Percentiles rank a stretch among this genome's conserved stretches.
phyloP scores from a whole-genome alignment of 2,113 vertebrate species.

The Hydrolagus affinis region DNA sequence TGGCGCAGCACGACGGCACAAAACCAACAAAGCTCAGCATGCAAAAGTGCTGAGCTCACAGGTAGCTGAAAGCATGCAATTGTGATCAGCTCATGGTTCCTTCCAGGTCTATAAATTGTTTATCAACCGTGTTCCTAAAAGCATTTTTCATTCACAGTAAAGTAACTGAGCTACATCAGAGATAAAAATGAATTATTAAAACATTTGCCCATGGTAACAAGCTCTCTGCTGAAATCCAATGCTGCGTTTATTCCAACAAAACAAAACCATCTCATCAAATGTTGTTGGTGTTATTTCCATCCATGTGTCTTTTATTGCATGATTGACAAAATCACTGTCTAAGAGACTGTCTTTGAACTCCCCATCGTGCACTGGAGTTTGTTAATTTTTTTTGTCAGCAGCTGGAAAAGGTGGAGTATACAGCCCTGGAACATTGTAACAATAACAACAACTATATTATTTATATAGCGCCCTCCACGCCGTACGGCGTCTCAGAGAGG shows the following conservation, averaged over 20 bases:
- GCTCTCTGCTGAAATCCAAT: not conserved
- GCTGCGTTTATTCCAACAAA: not conserved
- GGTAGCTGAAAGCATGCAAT: not conserved
- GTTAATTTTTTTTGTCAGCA: not conserved
- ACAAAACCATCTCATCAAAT: not conserved
- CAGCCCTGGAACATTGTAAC: not conserved
- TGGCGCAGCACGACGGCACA: no score
- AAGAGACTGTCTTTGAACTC: not conserved
- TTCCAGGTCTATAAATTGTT: conserved; percentile 8
- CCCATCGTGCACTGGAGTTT: not conserved
- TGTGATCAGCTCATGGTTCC: not conserved
- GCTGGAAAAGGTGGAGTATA: not conserved
- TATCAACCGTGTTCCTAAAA: conserved; percentile 6
- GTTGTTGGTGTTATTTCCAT: not conserved
- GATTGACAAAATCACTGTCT: not conserved
- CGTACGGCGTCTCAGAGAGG: no score
- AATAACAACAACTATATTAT: no score
- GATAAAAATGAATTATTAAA: not conserved
- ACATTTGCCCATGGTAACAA: not conserved
- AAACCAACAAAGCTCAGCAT: not conserved
- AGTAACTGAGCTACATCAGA: not conserved
- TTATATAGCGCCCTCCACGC: no score
- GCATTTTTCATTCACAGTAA: conserved; percentile 19
- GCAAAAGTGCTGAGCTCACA: not conserved
- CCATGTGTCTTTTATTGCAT: not conserved